Base-by-base conservation (phyloP, 2,888 invertebrate genomes). In the Anorthoa munda region DNA sequence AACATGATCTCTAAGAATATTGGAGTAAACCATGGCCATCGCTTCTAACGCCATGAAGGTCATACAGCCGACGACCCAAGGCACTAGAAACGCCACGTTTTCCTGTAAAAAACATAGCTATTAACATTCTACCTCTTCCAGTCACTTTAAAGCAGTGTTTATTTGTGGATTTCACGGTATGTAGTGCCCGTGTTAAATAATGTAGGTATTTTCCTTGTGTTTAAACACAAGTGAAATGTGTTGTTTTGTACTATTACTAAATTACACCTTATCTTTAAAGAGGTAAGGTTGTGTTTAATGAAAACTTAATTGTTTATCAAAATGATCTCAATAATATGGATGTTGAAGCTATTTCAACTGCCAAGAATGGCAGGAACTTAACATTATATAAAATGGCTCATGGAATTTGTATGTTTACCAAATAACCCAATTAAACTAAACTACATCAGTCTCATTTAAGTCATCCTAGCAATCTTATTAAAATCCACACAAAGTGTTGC, bases 41-140 rank as follows among this genome's bases (percentile, higher is more conserved):
- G 98, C 98, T 93, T 98, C 98, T 83, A 98, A 94, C 64, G 98
- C 97, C 97, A 98, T 98, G 94, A 98, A 98, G 18, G 98, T 98
- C 93, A 98, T 98, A 90, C 97, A 97, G 83, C 98, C 98, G 83
- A 98, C 97, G 87, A 98, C 97, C 98, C 98, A 98, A 81, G 98
- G 98, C 87, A 98, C 98, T 84, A 98, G 96, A 84, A 98, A 96
- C 58, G 97, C 97, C 71, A 97, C 97, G 89, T 97, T 98, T 96
- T 98, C 98, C 98, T 98, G 96, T 5, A 96, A 96, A 50, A 76
- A 3, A 68, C 9, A 55, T 39, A 48, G 17, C n/a, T 4, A n/a
- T 53, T 48, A n/a, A 46, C n/a, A n/a, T n/a, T 18, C 15, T 39
- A 17, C 18, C 65, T 23, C 39, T 65, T 73, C 48, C 23, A 65